Evolutionary conservation across 1,140 invertebrate species (phyloP).

Genomic region (honey bee (Apis mellifera)): DNA sequence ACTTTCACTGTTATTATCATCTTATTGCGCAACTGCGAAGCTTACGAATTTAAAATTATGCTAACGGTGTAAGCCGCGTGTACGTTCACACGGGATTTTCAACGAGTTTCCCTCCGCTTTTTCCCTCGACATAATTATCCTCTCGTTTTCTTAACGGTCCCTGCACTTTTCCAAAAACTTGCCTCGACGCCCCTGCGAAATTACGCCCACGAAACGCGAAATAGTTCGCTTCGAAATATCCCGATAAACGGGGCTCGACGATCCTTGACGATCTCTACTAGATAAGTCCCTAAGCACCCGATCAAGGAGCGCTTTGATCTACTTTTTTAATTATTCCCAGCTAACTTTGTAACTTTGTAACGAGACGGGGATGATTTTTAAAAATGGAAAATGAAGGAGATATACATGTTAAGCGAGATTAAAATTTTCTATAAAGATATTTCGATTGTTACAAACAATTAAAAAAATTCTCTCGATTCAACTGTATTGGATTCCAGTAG

Average conservation of each 20-base stretch:
- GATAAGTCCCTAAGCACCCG: neutral
- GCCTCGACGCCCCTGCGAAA: slow-evolving; percentile 13
- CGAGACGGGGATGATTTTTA: no score
- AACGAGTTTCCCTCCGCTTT: neutral
- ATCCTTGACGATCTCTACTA: neutral
- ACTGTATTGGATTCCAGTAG: no score
- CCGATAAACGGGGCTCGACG: neutral
- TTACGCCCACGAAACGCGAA: slow-evolving; percentile 3
- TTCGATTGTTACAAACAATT: no score
- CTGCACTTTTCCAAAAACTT: slow-evolving; percentile 41
- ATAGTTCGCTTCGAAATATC: neutral
- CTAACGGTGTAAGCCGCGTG: slow-evolving; percentile 20
- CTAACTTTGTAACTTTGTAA: no score
- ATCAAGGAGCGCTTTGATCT: no score
- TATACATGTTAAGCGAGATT: no score
- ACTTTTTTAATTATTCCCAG: no score
- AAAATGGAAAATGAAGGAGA: no score
- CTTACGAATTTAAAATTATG: slow-evolving; percentile 31
- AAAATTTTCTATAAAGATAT: no score
- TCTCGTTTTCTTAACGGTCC: slow-evolving; percentile 45
- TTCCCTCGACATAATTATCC: slow-evolving; percentile 44
- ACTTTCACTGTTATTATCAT: slow-evolving; percentile 31
- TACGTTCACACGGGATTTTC: neutral
- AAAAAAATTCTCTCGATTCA: no score
- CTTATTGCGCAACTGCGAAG: slow-evolving; percentile 15